Evolutionary conservation across 2,888 invertebrate species (phyloP), one percentile per base, ranked within the genome.

Genomic region (Nomada goodeniana): DNA sequence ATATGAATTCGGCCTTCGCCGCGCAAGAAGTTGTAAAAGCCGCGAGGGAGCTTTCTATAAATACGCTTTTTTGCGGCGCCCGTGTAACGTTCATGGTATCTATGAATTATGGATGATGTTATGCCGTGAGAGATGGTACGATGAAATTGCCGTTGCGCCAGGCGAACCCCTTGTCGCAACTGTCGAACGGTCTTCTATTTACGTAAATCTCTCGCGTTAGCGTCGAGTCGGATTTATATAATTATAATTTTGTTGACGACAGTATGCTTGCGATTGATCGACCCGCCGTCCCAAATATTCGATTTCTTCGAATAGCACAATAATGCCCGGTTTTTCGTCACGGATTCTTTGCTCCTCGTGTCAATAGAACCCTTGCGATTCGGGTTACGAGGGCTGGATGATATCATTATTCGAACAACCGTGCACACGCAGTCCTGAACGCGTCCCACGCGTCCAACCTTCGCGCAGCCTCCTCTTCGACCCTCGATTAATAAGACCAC

Each of bases 51-150:
- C 69, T 79, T 77, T 77, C 85, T 85, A 82, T 79, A 78, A 86
- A 85, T 79, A 77, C 57, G 63, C 4, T 50, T 81, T 79, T 63
- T 80, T 77, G 65, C 53, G 44, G 50, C 44, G 29, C 44, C 55
- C 29, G 77, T 47, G 73, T 71, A 83, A 79, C 18, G 69, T 78
- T 60, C 26, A 53, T 18, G 73, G 74, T 59, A 76, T 85, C 76
- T 79, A 82, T 84, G 85, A 84, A 84, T 85, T 80, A 85, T 85
- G 60, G 76, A 87, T 74, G 74, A 72, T 3, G 75, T 63, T 44
- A 36, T 11, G 23, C 23, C 42, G 23, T 42, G 29, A 36, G 69
- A 44, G 42, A 20, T 15, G 11, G n/a, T n/a, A 18, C 26, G 18
- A 52, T 60, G 20, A 64, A 71, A 64, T 64, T 71, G 55, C 23